Conservation (phyloP, 2,888 invertebrate species). For the Charanyca ferruginea region DNA sequence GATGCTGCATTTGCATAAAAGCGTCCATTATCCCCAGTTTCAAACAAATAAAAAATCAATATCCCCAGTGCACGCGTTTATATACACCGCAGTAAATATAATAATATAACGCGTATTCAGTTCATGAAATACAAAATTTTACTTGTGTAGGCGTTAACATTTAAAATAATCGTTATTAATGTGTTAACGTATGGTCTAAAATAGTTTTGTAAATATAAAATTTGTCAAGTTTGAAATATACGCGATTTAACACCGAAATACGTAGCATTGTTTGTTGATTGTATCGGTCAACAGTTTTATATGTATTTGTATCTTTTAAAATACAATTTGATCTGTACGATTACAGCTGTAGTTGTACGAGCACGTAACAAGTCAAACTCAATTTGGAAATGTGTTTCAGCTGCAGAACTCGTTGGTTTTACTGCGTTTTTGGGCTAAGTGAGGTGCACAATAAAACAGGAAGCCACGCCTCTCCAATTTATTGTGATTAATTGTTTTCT, state of each 20-base stretch:
- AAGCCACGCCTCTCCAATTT: conserved; percentile 33
- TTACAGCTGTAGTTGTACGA: conserved; percentile 33
- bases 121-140: conserved; percentile 33
- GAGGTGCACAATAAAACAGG: conserved; percentile 21
- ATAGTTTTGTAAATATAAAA: conserved; percentile 40
- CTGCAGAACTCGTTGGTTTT: conserved; percentile 35
- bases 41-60: conserved; percentile 88
- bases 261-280: conserved; percentile 9
- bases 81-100: conserved; percentile 57
- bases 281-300: neutral
- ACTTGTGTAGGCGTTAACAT: conserved; percentile 20
- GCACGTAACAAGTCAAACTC: conserved; percentile 29
- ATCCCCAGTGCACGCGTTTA: conserved; percentile 69
- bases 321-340: conserved; percentile 13
- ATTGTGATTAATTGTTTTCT: conserved; percentile 55
- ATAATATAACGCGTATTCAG: conserved; percentile 53
- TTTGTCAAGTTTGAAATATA: conserved; percentile 27
- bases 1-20: conserved; percentile 89
- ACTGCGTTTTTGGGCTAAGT: conserved; percentile 37
- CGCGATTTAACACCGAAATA: conserved; percentile 9
- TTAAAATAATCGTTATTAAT: conserved; percentile 43
- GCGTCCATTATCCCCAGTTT: conserved; percentile 87
- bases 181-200: conserved; percentile 19
- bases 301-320: conserved; percentile 32
- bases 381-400: conserved; percentile 47